phyloP scores from a whole-genome alignment of 1,140 invertebrate species.

The Micrasema longulum region DNA sequence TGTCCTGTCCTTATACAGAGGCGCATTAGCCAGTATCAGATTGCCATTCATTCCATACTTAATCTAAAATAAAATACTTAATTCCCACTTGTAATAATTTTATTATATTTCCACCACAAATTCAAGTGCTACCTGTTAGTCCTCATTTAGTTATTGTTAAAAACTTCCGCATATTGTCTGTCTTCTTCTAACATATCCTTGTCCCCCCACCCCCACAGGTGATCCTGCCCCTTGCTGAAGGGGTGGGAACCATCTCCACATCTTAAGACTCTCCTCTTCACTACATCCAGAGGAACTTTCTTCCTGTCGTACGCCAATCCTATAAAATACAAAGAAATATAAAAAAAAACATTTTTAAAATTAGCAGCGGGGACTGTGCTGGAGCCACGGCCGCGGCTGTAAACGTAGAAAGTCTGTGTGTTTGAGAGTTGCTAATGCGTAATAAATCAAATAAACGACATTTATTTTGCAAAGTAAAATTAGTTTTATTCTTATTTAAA shows the following conservation, averaged over 20 bases:
- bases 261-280: conserved; percentile 27
- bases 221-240: conserved; percentile 58
- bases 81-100: too few species aligned
- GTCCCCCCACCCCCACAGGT: conserved; percentile 76
- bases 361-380: background rate
- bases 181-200: conserved; percentile 63
- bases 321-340: conserved; percentile 9
- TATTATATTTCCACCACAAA: too few species aligned
- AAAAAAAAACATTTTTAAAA: background rate
- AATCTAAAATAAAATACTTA: too few species aligned
- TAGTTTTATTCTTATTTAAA: background rate
- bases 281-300: conserved; percentile 14
- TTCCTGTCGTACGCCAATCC: conserved; percentile 77
- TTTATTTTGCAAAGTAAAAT: background rate
- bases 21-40: too few species aligned
- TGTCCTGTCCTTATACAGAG: too few species aligned
- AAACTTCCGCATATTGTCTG: background rate
- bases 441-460: background rate
- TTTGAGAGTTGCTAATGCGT: background rate
- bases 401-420: background rate
- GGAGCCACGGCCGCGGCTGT: too few species aligned
- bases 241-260: conserved; percentile 33
- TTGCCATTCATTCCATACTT: too few species aligned
- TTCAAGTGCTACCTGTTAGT: too few species aligned
- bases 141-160: background rate